These are phyloP conservation scores for Erebia palarica DNA, from an alignment of 2,888 invertebrate genomes.

Conservation along the genomic window DNA sequence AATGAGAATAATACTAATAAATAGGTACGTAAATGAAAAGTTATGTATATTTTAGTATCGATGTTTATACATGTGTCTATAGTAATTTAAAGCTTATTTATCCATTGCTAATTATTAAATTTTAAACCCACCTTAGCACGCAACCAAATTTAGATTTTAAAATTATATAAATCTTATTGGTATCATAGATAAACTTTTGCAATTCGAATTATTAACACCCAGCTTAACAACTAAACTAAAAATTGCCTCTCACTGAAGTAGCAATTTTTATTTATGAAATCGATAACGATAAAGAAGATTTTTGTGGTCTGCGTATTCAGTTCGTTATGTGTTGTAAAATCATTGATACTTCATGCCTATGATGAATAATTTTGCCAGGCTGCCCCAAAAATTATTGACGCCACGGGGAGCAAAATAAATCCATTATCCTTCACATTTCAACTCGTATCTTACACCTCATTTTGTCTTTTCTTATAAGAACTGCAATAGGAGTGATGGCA, in stretches of 20 bases:
- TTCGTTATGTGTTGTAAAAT: no score
- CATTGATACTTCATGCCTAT: no score
- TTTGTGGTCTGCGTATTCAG: no score
- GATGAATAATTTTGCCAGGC: no score
- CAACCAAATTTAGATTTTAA: not conserved
- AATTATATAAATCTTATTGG: not conserved
- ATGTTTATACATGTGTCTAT: conserved; percentile 21
- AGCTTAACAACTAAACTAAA: not conserved
- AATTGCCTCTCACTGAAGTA: not conserved
- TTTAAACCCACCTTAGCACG: conserved; percentile 1
- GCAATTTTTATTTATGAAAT: not conserved
- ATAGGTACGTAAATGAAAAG: not conserved
- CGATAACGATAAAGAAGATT: not conserved
- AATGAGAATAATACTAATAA: not conserved
- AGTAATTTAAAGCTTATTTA: conserved; percentile 10
- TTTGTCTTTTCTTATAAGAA: no score
- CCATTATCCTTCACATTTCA: no score
- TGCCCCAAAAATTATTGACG: no score
- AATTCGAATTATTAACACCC: not conserved
- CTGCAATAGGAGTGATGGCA: no score
- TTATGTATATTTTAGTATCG: conserved; percentile 19
- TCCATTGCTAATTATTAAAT: conserved; percentile 9
- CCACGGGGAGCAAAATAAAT: no score
- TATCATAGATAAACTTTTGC: not conserved
- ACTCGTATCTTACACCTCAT: no score